A percentile compares a stretch with the other conserved stretches of the same genome.
Evolutionary conservation across 2,113 vertebrate species (phyloP).

Genomic region (Eonycteris spelaea): DNA sequence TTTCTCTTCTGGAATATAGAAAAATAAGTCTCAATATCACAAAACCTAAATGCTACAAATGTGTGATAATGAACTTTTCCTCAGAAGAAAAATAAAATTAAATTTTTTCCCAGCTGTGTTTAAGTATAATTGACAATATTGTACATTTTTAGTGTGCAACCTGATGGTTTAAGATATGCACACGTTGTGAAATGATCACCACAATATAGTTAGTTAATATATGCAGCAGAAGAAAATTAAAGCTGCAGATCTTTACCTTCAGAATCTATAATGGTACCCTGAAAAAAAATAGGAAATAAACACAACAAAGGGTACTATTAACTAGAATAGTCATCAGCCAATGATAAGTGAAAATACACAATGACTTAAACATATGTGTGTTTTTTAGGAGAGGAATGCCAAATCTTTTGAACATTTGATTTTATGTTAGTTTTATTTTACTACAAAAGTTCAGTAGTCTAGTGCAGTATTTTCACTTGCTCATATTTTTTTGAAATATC

Average conservation of each 20-base stretch:
- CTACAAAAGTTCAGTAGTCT: neutral
- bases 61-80: neutral
- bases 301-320: neutral
- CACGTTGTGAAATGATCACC: neutral
- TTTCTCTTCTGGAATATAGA: neutral
- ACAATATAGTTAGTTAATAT: neutral
- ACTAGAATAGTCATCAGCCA: neutral
- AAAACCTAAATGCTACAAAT: neutral
- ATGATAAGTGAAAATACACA: neutral
- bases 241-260: neutral
- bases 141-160: neutral
- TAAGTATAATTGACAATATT: neutral
- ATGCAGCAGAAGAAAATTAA: neutral
- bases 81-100: neutral
- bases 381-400: rapidly evolving
- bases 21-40: neutral
- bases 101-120: neutral
- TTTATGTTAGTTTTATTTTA: neutral
- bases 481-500: neutral
- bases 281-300: neutral
- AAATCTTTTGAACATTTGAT: neutral
- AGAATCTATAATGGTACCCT: neutral
- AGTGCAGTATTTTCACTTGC: neutral
- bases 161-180: neutral
- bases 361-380: neutral